Percentiles rank a stretch among this genome's conserved stretches.
Conservation (phyloP, 2,888 invertebrate genomes). For the Ganaspis brasiliensis region DNA sequence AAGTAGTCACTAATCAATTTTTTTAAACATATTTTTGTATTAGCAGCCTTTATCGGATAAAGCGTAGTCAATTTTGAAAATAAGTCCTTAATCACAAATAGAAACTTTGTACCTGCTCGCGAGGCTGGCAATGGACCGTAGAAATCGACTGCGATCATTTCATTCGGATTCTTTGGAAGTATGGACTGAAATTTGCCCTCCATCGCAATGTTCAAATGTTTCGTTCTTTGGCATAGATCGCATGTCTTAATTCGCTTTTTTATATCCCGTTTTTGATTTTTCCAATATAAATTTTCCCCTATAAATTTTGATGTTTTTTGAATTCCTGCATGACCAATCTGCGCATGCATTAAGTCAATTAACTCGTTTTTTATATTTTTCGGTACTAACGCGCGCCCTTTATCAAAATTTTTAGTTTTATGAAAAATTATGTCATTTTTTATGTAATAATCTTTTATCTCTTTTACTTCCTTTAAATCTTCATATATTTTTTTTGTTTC, state of each 20-base stretch:
- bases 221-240: not conserved
- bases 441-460: not conserved
- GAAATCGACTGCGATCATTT: not conserved
- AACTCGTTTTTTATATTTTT: not conserved
- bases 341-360: not conserved
- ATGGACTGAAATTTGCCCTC: not conserved
- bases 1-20: not conserved
- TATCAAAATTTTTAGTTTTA: not conserved
- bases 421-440: too few species aligned
- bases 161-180: not conserved
- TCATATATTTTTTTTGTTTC: not conserved
- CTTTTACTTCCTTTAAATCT: not conserved
- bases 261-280: not conserved
- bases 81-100: not conserved
- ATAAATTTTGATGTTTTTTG: not conserved
- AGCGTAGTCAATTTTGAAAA: not conserved
- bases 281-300: not conserved
- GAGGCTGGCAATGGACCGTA: not conserved
- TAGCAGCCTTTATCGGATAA: not conserved
- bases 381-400: not conserved
- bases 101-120: not conserved
- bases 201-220: not conserved
- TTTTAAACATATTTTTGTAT: not conserved
- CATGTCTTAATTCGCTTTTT: not conserved
- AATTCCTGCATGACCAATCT: not conserved